These are phyloP conservation scores for Sarcophaga subvicina DNA, from an alignment of 2,888 invertebrate genomes.

Conservation along the genomic window DNA sequence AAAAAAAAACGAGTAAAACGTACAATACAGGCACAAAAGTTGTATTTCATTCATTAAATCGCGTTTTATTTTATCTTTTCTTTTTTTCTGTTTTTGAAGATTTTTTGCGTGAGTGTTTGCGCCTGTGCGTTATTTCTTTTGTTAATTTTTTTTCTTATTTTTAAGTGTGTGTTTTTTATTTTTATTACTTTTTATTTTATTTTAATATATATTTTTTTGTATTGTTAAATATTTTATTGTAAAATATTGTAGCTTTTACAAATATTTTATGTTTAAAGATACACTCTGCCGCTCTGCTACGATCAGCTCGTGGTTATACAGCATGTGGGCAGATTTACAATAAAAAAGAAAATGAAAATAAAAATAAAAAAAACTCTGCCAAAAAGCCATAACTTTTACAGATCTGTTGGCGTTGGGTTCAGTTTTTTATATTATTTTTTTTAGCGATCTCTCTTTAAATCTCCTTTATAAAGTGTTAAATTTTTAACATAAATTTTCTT, in stretches of 20 bases:
- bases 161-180: conserved; percentile 16
- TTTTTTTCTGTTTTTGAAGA: conserved; percentile 5
- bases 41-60: conserved; percentile 65
- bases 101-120: conserved; percentile 63
- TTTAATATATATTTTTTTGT: neutral
- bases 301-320: neutral
- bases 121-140: conserved; percentile 40
- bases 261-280: conserved; percentile 50
- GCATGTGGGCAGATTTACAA: conserved; percentile 65
- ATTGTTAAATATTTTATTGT: conserved; percentile 1
- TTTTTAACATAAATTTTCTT: conserved; percentile 24
- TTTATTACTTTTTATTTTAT: neutral
- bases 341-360: neutral
- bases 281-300: conserved; percentile 6
- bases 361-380: conserved; percentile 2
- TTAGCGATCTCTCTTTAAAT: conserved; percentile 27
- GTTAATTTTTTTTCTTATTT: conserved; percentile 21
- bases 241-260: conserved; percentile 54
- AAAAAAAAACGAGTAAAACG: conserved; percentile 6
- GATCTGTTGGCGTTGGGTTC: conserved; percentile 64
- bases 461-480: conserved; percentile 57
- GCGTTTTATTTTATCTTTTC: neutral
- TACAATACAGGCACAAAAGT: conserved; percentile 22
- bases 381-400: conserved; percentile 57
- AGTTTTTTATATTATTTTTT: neutral